Evolutionary conservation across 2,888 invertebrate species (phyloP), one percentile per base, ranked within the genome.

Genomic region (Sepiola atlantica): DNA sequence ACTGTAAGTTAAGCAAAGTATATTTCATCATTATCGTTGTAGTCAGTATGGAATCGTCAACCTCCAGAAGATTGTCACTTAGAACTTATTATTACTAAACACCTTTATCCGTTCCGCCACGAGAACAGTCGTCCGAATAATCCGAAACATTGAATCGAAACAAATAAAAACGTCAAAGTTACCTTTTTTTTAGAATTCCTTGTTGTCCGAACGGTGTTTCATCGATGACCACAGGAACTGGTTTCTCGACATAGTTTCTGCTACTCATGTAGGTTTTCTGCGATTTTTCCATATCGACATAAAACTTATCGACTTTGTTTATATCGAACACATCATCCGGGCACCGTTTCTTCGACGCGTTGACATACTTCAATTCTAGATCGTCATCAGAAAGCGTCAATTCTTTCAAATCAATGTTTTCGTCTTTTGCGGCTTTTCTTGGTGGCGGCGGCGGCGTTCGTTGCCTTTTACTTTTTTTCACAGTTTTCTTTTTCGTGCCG

Each of bases 381-480:
- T 92, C 55, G 20, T 45, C 92, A 45, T 92, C 55, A 54, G 16
- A 45, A 92, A 92, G 28, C 0, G 45, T 92, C 18, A 92, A 45
- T 45, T 92, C 92, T 24, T 92, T 54, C 32, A 92, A 55, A 92
- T 54, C 18, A 45, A 55, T 16, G 24, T 92, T 61, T 24, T 93
- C 35, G 28, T 55, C 57, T 55, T 93, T 28, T 6, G 18, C 57
- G 94, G 94, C 90, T 94, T 94, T 93, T 94, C n/a, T n/a, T n/a
- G n/a, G n/a, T n/a, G n/a, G n/a, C n/a, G 35, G 90, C 45, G 20
- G 35, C 45, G n/a, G 94, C 28, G 61, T 90, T 90, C 61, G 92
- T 91, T n/a, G 24, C 32, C 55, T 94, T 32, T 91, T 55, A 90
- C 93, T 35, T 93, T 91, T 94, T 92, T 77, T 94, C 21, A 57